A percentile compares a stretch with the other conserved stretches of the same genome.
Conservation (phyloP, 1,140 invertebrate genomes). For the Atta colombica region DNA sequence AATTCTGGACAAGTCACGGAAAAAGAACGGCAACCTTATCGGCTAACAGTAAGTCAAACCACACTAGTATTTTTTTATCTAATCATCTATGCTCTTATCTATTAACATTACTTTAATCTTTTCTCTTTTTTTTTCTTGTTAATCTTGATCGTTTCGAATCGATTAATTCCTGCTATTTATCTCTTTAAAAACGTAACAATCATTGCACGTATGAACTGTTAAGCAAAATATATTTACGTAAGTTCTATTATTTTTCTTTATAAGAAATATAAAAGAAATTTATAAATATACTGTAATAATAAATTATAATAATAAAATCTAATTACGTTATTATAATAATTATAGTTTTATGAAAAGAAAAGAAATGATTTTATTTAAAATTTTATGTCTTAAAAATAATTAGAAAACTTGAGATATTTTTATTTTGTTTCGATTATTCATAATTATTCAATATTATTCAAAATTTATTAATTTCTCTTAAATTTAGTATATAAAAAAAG, state of each 20-base stretch:
- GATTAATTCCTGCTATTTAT: slow-evolving; percentile 37
- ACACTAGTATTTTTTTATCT: slow-evolving; percentile 49
- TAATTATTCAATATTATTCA: neutral
- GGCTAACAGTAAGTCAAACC: slow-evolving; percentile 55
- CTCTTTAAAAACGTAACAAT: slow-evolving; percentile 3
- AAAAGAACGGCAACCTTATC: slow-evolving; percentile 50
- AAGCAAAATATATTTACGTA: neutral
- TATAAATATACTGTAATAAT: slow-evolving; percentile 4
- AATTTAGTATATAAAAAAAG: neutral
- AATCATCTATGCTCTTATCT: slow-evolving; percentile 65
- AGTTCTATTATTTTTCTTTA: neutral
- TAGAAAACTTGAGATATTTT: neutral
- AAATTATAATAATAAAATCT: neutral
- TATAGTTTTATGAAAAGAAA: neutral
- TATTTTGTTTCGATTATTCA: neutral
- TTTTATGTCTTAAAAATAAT: neutral
- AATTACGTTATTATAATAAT: neutral
- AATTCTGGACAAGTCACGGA: slow-evolving; percentile 17
- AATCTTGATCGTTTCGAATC: neutral
- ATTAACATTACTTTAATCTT: slow-evolving; percentile 41
- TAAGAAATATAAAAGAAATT: neutral
- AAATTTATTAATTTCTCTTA: neutral
- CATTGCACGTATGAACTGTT: neutral
- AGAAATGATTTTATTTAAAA: neutral
- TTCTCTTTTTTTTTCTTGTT: slow-evolving; percentile 30